These are phyloP conservation scores for Metallyticus violacea DNA, from an alignment of 2,888 invertebrate species.

Conservation along the genomic window DNA sequence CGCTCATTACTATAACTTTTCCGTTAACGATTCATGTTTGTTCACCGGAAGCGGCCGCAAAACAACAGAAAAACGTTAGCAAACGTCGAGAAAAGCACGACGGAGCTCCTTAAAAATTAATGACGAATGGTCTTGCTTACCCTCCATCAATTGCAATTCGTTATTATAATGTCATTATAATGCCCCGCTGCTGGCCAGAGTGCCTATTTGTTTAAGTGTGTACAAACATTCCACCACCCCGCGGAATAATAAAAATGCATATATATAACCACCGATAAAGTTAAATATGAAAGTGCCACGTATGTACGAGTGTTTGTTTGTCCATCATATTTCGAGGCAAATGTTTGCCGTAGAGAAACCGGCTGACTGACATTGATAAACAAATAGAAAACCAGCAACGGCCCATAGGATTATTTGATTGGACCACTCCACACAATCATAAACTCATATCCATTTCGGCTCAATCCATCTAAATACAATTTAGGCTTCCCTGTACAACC, in stretches of 20 bases:
- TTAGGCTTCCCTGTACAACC: slow-evolving; percentile 20
- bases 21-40: background rate
- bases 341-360: slow-evolving; percentile 15
- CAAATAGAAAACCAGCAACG: slow-evolving; percentile 20
- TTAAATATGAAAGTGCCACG: slow-evolving; percentile 16
- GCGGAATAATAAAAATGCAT: background rate
- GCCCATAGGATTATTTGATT: slow-evolving; percentile 19
- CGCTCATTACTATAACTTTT: background rate
- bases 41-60: too few relatives aligned
- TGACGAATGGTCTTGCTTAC: background rate
- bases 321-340: slow-evolving; percentile 20
- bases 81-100: background rate
- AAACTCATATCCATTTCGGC: slow-evolving; percentile 25
- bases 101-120: background rate
- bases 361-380: slow-evolving; percentile 17
- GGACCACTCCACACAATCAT: slow-evolving; percentile 17
- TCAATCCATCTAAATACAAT: slow-evolving; percentile 25
- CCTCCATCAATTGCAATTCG: background rate
- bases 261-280: slow-evolving; percentile 3
- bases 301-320: slow-evolving; percentile 16
- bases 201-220: slow-evolving; percentile 15
- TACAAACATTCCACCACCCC: slow-evolving; percentile 7
- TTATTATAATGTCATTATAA: slow-evolving; percentile 17
- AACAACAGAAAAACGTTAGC: background rate
- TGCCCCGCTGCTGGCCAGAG: background rate